Evolutionary conservation across 2,888 invertebrate genomes (phyloP).

Genomic region (Drosophila meridionalis): DNA sequence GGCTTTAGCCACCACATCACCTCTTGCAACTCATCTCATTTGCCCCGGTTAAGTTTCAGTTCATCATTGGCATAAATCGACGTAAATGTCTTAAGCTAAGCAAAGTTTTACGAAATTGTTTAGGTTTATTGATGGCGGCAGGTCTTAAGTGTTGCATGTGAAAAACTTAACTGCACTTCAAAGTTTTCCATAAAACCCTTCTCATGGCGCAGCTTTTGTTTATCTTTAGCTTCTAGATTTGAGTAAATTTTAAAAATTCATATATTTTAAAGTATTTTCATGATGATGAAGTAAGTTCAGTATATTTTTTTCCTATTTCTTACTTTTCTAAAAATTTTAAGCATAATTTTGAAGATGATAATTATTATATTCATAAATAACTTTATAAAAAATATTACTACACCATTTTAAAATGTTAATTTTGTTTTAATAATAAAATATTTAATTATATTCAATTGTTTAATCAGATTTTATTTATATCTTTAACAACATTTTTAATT

Average conservation of each 20-base stretch:
- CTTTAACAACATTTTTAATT: too few species aligned
- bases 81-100: constrained; percentile 37
- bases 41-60: constrained; percentile 32
- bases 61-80: constrained; percentile 51
- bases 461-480: too few species aligned
- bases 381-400: too few species aligned
- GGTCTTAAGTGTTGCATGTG: not conserved
- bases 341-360: too few species aligned
- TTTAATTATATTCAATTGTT: too few species aligned
- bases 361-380: too few species aligned
- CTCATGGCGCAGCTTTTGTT: too few species aligned
- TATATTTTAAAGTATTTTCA: not conserved
- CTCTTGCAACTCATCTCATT: constrained; percentile 22
- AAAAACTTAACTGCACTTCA: not conserved
- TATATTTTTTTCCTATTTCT: too few species aligned
- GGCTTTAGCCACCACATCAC: constrained; percentile 30
- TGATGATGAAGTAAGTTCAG: too few species aligned
- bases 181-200: not conserved
- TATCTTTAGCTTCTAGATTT: not conserved
- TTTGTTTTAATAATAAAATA: too few species aligned
- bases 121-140: not conserved
- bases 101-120: constrained; percentile 47
- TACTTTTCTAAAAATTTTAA: too few species aligned
- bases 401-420: too few species aligned
- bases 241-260: not conserved